Base-by-base conservation (phyloP, 2,113 vertebrate species). In the Numenius arquata region DNA sequence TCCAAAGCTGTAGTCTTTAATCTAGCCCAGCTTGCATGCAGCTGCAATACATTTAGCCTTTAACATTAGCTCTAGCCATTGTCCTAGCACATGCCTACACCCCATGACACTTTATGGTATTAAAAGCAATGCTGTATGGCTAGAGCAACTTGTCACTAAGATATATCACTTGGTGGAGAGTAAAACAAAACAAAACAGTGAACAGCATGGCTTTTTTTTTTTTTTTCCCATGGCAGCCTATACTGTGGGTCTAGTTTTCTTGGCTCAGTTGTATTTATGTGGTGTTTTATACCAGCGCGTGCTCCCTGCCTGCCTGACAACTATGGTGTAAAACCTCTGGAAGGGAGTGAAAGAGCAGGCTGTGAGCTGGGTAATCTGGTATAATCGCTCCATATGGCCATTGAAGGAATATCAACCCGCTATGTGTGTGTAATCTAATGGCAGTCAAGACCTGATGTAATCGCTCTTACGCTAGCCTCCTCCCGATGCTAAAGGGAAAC, bases 1-100 rank as follows among this genome's bases (percentile, higher is more conserved):
- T 85, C 50, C 50, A 85, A 77, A 78, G 30, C 71, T 66, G 27
- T 36, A 27, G 58, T n/a, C 52, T 77, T 96, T 95, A 96, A 95
- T 97, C 40, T 56, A 94, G 48, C 45, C 76, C 90, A 92, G 71
- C n/a, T 87, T 90, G 50, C 63, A 45, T 30, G 50, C 89, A 88
- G 88, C 94, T 96, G 95, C 61, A 83, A 76, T 86, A 82, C 79
- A 90, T 94, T 92, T 72, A 91, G 62, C 94, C 93, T 93, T 96
- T 95, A 82, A 77, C 63, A 79, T 96, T 29, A 76, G 56, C 67
- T 82, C 84, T 80, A 86, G 94, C 85, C 84, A 77, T 88, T 97
- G 89, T 96, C 83, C 94, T 71, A 71, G 83, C 68, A 86, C 67
- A 86, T 74, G 91, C 89, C 59, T 93, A 74, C 58, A 80, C 89